These are phyloP conservation scores for Ichneumoninae sp. DNA, from an alignment of 2,888 invertebrate genomes.

Conservation along the genomic window DNA sequence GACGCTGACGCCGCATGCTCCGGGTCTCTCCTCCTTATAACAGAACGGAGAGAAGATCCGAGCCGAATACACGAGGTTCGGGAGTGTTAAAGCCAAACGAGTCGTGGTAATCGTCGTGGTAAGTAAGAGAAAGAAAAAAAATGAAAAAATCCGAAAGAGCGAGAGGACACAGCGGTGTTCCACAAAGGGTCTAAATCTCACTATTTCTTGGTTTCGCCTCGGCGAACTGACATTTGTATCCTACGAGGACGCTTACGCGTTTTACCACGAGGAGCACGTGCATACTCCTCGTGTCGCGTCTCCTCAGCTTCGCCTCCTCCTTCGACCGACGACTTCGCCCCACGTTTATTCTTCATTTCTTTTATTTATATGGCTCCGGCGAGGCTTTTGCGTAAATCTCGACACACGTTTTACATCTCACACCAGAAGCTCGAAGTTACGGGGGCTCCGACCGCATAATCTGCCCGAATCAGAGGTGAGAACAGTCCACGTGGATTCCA, in stretches of 20 bases:
- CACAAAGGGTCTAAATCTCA: slow-evolving; percentile 60
- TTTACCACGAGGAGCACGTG: slow-evolving; percentile 46
- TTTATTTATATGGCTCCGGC: slow-evolving; percentile 38
- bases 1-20: slow-evolving; percentile 49
- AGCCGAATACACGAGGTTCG: slow-evolving; percentile 59
- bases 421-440: slow-evolving; percentile 37
- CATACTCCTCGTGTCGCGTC: slow-evolving; percentile 56
- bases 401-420: slow-evolving; percentile 42
- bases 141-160: slow-evolving; percentile 21
- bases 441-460: slow-evolving; percentile 5
- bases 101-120: slow-evolving; percentile 48
- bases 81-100: slow-evolving; percentile 43
- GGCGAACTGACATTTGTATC: slow-evolving; percentile 62
- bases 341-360: slow-evolving; percentile 43
- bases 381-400: slow-evolving; percentile 21
- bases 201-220: slow-evolving; percentile 51
- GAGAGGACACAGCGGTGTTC: slow-evolving; percentile 51
- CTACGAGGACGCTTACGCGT: slow-evolving; percentile 46
- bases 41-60: slow-evolving; percentile 46
- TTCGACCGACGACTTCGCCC: slow-evolving; percentile 14
- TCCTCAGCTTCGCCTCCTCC: slow-evolving; percentile 39
- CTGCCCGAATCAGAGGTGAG: slow-evolving; percentile 1
- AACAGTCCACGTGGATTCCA: neutral
- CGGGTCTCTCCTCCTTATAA: slow-evolving; percentile 38
- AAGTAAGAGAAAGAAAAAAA: slow-evolving; percentile 43